These are phyloP conservation scores for Capreolus pygargus DNA, from an alignment of 2,113 vertebrate genomes.

Conservation along the genomic window DNA sequence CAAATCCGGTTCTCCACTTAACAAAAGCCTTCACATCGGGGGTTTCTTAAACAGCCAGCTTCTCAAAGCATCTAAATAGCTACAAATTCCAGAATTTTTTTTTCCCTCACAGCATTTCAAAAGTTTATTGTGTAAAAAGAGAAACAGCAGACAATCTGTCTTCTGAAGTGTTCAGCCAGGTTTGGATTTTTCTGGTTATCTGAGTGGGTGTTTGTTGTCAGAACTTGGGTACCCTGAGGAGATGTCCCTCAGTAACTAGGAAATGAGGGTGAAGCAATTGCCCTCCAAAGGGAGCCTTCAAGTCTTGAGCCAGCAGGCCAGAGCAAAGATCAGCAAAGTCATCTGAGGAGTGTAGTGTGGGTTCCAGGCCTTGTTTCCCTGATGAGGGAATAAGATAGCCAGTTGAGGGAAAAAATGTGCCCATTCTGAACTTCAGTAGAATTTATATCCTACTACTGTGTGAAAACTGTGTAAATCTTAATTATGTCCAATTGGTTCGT, in stretches of 20 bases:
- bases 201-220: slow-evolving; percentile 45
- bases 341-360: background rate
- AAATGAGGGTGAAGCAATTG: background rate
- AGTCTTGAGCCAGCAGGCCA: background rate
- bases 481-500: background rate
- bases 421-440: background rate
- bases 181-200: slow-evolving; percentile 30
- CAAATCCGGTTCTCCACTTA: background rate
- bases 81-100: slow-evolving; percentile 21
- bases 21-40: slow-evolving; percentile 41
- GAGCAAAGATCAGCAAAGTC: background rate
- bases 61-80: slow-evolving; percentile 8
- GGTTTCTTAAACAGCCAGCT: background rate
- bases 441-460: background rate
- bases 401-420: background rate
- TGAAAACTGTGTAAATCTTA: background rate
- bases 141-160: background rate
- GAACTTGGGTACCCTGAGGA: background rate
- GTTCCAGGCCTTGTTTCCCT: background rate
- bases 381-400: background rate
- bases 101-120: slow-evolving; percentile 19
- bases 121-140: slow-evolving; percentile 18
- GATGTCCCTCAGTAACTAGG: background rate
- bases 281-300: background rate
- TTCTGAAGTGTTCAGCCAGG: background rate